Evolutionary conservation across 2,888 invertebrate genomes (phyloP).

Genomic region (Erebia ligea): DNA sequence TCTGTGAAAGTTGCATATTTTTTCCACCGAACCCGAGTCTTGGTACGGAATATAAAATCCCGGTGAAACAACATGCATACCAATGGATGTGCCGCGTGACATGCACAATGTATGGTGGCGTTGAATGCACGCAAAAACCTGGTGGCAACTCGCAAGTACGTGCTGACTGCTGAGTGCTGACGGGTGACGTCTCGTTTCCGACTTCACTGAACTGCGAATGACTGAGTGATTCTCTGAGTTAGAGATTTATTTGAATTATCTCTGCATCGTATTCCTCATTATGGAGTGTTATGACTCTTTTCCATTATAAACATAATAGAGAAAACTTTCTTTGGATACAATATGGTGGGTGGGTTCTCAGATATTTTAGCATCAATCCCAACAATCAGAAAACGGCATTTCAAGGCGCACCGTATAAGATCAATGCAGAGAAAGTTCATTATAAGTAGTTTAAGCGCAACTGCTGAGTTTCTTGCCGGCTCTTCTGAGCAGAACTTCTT

Average conservation of each 20-base stretch:
- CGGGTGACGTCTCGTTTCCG: slow-evolving; percentile 41
- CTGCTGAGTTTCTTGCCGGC: no score
- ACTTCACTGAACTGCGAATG: slow-evolving; percentile 17
- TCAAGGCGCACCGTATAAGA: no score
- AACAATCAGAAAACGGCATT: no score
- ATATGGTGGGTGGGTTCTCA: no score
- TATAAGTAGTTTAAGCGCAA: no score
- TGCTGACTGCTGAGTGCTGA: slow-evolving; percentile 36
- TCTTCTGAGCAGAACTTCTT: no score
- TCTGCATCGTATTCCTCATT: no score
- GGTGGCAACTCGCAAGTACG: slow-evolving; percentile 42
- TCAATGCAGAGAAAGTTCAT: no score
- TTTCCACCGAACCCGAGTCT: slow-evolving; percentile 33
- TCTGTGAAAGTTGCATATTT: slow-evolving; percentile 38
- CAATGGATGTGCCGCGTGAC: slow-evolving; percentile 50
- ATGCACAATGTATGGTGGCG: slow-evolving; percentile 46
- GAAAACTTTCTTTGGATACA: no score
- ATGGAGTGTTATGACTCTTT: no score
- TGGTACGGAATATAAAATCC: slow-evolving; percentile 58
- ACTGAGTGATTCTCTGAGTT: background rate
- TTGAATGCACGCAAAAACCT: slow-evolving; percentile 47
- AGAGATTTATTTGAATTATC: background rate
- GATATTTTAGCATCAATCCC: no score
- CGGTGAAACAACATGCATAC: slow-evolving; percentile 58
- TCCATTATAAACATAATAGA: no score